These are phyloP conservation scores for Coelopa frigida DNA, from an alignment of 1,140 invertebrate species.

Conservation along the genomic window DNA sequence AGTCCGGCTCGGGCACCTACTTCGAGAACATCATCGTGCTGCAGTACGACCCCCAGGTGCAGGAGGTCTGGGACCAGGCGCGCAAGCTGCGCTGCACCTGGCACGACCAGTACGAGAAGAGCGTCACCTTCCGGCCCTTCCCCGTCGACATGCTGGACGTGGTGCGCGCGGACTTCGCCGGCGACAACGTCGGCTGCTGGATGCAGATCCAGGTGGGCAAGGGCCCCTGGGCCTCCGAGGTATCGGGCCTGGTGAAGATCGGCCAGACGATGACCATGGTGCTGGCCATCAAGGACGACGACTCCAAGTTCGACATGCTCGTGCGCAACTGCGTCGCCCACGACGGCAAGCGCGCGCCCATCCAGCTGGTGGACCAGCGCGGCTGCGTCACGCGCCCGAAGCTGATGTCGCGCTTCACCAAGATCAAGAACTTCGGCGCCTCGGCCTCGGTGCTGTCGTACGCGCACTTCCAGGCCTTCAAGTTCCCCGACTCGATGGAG, in stretches of 20 bases:
- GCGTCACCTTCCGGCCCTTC: conserved; percentile 89
- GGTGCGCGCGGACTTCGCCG: conserved; percentile 86
- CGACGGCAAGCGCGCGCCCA: conserved; percentile 89
- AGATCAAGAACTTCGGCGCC: conserved; percentile 91
- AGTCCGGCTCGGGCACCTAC: conserved; percentile 82
- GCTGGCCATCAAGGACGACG: conserved; percentile 89
- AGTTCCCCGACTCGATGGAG: conserved; percentile 94
- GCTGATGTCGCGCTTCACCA: conserved; percentile 87
- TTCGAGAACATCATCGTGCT: conserved; percentile 93
- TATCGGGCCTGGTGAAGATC: conserved; percentile 89
- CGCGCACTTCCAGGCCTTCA: conserved; percentile 91
- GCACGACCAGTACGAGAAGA: conserved; percentile 94
- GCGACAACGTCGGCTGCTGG: conserved; percentile 93
- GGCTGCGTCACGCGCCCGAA: conserved; percentile 88
- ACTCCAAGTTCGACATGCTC: conserved; percentile 93
- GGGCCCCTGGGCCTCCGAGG: conserved; percentile 91
- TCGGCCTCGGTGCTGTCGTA: conserved; percentile 86
- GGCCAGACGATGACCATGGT: conserved; percentile 98
- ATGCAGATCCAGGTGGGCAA: conserved; percentile 93
- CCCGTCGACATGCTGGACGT: conserved; percentile 93
- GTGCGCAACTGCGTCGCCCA: conserved; percentile 91
- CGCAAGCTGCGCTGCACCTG: conserved; percentile 86
- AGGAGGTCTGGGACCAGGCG: conserved; percentile 95
- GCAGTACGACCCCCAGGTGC: conserved; percentile 90
- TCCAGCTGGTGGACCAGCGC: conserved; percentile 86